Percentiles rank a stretch among this genome's conserved stretches.
phyloP scores from a whole-genome alignment of 2,113 vertebrate genomes.

The Crocuta crocuta region DNA sequence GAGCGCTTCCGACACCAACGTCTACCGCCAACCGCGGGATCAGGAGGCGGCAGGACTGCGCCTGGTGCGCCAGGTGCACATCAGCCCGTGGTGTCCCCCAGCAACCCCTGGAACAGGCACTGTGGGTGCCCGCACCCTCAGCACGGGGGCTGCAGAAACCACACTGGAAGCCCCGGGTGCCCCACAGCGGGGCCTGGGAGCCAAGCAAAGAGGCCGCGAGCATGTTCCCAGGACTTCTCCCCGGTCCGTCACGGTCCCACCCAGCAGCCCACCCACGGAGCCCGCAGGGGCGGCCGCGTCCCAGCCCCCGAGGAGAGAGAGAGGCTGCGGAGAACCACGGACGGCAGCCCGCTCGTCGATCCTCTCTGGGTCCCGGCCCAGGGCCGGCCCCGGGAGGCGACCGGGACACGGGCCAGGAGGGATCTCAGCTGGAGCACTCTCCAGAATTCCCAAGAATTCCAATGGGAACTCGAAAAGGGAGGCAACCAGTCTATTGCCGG shows the following conservation, averaged over 20 bases:
- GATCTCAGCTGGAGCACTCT: not conserved
- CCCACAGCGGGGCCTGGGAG: not conserved
- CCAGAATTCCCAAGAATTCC: not conserved
- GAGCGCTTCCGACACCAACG: not conserved
- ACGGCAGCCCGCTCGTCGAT: not conserved
- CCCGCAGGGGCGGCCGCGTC: fast-evolving
- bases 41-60: not conserved
- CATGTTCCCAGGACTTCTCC: not conserved
- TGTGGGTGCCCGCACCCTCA: not conserved
- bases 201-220: too few species aligned
- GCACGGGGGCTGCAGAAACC: not conserved
- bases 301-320: not conserved
- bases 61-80: not conserved
- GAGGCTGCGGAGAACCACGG: not conserved
- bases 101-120: not conserved
- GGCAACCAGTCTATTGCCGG: not conserved
- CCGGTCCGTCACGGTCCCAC: not conserved
- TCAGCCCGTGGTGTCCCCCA: not conserved
- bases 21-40: not conserved
- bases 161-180: not conserved
- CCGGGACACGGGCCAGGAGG: not conserved
- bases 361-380: not conserved
- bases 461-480: not conserved
- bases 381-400: not conserved
- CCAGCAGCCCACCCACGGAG: not conserved